phyloP scores from a whole-genome alignment of 2,888 invertebrate genomes.

The Mellilla xanthometata region DNA sequence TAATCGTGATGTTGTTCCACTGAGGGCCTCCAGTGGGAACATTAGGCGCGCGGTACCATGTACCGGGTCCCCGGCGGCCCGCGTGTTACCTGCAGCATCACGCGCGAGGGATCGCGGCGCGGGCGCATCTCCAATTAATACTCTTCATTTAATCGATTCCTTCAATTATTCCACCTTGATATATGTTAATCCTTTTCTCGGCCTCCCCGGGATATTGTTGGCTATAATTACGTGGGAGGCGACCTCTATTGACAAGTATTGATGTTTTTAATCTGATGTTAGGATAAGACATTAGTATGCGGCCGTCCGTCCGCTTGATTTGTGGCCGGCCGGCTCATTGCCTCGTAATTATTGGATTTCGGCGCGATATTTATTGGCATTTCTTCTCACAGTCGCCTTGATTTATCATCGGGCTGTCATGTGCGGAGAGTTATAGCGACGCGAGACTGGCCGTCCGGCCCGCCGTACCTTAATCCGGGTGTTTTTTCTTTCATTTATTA shows the following conservation, averaged over 20 bases:
- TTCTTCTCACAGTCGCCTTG: constrained; percentile 71
- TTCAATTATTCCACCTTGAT: constrained; percentile 80
- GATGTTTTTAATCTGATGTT: constrained; percentile 83
- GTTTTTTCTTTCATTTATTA: constrained; percentile 63
- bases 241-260: constrained; percentile 81
- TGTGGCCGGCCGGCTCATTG: constrained; percentile 77
- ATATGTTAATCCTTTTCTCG: constrained; percentile 77
- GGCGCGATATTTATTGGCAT: constrained; percentile 78
- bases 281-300: constrained; percentile 80
- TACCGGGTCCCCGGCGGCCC: constrained; percentile 35
- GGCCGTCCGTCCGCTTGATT: constrained; percentile 72
- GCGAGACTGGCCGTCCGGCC: constrained; percentile 48
- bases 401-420: constrained; percentile 73
- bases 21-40: constrained; percentile 40
- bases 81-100: too few species aligned
- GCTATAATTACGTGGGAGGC: constrained; percentile 81
- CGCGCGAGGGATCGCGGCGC: constrained; percentile 59
- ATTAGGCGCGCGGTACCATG: constrained; percentile 25
- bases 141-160: constrained; percentile 81
- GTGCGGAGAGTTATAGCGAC: constrained; percentile 61
- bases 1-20: constrained; percentile 67
- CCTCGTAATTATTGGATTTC: constrained; percentile 79
- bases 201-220: constrained; percentile 79
- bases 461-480: constrained; percentile 51
- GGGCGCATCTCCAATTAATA: constrained; percentile 80